Percentiles rank a stretch among this genome's conserved stretches.
Conservation (phyloP, 2,888 invertebrate genomes). For the Escarpia spicata region DNA sequence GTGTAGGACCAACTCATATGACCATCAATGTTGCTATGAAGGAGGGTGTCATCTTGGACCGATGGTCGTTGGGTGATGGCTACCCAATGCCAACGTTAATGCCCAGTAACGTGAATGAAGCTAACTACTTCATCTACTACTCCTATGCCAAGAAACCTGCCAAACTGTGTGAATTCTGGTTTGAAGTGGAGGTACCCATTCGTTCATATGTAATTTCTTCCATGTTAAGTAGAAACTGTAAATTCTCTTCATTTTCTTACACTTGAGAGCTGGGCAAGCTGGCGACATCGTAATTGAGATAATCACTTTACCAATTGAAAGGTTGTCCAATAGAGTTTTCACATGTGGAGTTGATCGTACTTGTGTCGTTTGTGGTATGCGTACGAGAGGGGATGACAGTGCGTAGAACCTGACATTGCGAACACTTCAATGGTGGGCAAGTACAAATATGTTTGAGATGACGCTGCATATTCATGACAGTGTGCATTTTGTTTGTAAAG, state of each 20-base stretch:
- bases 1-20: conserved; percentile 76
- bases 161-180: conserved; percentile 70
- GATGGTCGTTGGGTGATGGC: conserved; percentile 72
- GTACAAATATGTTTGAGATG: background rate
- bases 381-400: background rate
- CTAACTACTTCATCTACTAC: conserved; percentile 77
- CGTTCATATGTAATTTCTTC: background rate
- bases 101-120: conserved; percentile 71
- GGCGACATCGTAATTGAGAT: background rate
- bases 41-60: conserved; percentile 68
- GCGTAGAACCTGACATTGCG: background rate
- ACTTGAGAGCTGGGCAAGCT: no score
- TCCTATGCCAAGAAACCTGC: conserved; percentile 72
- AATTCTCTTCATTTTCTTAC: background rate
- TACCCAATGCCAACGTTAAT: conserved; percentile 66
- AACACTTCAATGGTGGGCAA: background rate
- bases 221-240: background rate
- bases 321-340: background rate
- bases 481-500: background rate
- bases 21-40: conserved; percentile 75
- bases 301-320: background rate
- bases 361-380: background rate
- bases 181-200: conserved; percentile 37
- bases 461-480: background rate
- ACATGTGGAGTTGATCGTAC: background rate